Conservation (phyloP, 2,888 invertebrate species). For the Leptogaster cylindrica region DNA sequence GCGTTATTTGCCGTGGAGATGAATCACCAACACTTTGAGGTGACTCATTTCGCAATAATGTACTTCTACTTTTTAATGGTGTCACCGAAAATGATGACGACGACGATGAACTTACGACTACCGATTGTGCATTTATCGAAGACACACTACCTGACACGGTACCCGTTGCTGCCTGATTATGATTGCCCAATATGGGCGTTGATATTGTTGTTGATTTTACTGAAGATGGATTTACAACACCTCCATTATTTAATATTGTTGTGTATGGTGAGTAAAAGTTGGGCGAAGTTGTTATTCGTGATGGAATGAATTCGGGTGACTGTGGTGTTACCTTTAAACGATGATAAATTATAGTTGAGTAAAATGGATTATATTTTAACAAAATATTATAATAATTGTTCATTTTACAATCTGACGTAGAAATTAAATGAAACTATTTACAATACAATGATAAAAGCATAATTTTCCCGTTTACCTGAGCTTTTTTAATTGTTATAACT, state of each 20-base stretch:
- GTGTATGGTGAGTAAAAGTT: conserved; percentile 61
- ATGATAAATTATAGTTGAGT: no score
- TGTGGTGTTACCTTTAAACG: conserved; percentile 64
- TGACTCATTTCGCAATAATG: conserved; percentile 55
- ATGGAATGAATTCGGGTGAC: conserved; percentile 66
- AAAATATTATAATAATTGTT: neutral
- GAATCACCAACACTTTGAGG: conserved; percentile 59
- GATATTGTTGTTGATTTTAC: conserved; percentile 47
- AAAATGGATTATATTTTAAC: no score
- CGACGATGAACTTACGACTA: conserved; percentile 51
- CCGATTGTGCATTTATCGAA: conserved; percentile 50
- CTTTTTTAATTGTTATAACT: conserved; percentile 57
- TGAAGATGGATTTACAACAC: conserved; percentile 48
- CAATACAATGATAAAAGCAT: neutral
- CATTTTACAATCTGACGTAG: neutral
- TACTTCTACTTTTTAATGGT: conserved; percentile 49
- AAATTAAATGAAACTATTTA: conserved; percentile 5
- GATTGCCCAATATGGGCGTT: conserved; percentile 53
- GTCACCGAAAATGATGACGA: conserved; percentile 49
- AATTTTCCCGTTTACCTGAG: conserved; percentile 59
- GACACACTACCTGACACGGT: conserved; percentile 10
- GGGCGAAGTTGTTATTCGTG: conserved; percentile 59
- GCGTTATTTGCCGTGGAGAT: conserved; percentile 63
- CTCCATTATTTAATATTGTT: conserved; percentile 58
- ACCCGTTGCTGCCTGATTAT: conserved; percentile 54